Evolutionary conservation across 2,797 vertebrate species (phyloP).

Genomic region (Chelon labrosus): DNA sequence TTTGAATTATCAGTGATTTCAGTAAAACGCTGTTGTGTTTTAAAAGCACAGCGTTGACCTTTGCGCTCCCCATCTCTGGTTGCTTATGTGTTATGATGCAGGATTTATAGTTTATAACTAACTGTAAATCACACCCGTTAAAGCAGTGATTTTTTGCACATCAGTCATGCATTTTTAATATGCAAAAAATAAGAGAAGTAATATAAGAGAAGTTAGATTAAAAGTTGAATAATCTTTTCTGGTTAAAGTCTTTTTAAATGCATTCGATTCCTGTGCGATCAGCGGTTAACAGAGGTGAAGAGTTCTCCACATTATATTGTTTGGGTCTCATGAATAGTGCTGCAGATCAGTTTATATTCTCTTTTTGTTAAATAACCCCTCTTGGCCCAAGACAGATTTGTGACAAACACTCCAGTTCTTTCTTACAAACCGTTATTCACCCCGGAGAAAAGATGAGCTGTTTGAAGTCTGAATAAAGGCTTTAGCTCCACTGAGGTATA

Average conservation of each 20-base stretch:
- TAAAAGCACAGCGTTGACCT: slow-evolving; percentile 12
- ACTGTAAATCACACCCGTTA: background rate
- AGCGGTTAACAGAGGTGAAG: background rate
- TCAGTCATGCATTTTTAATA: background rate
- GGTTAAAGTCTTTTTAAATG: background rate
- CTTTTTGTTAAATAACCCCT: slow-evolving; percentile 8
- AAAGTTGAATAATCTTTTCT: background rate
- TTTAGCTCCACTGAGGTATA: slow-evolving; percentile 14
- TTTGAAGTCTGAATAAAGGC: slow-evolving; percentile 35
- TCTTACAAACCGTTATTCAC: slow-evolving; percentile 29
- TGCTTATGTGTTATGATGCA: slow-evolving; percentile 1
- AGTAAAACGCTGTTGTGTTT: slow-evolving; percentile 12
- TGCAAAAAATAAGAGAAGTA: background rate
- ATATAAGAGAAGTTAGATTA: background rate
- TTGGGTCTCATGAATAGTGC: background rate
- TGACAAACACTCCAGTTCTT: slow-evolving; percentile 2
- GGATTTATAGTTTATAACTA: background rate
- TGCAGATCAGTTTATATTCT: background rate
- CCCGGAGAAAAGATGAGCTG: slow-evolving; percentile 16
- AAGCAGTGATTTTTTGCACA: background rate
- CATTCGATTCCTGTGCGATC: background rate
- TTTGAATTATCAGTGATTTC: slow-evolving; percentile 36
- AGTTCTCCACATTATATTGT: background rate
- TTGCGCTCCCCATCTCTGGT: background rate
- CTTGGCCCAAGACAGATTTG: slow-evolving; percentile 7